These are phyloP conservation scores for Apamea anceps DNA, from an alignment of 2,888 invertebrate species.

Conservation along the genomic window DNA sequence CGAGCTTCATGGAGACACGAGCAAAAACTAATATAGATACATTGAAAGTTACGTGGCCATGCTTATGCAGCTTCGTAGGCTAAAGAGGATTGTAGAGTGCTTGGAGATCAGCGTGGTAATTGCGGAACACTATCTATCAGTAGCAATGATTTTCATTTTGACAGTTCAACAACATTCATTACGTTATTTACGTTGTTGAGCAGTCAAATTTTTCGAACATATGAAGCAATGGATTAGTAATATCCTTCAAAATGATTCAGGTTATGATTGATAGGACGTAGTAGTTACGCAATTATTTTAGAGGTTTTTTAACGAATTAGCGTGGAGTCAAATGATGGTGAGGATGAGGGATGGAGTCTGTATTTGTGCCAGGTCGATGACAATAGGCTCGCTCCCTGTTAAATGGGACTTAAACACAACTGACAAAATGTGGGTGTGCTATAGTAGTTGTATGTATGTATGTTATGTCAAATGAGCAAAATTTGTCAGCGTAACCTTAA, in stretches of 20 bases:
- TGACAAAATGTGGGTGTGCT: background rate
- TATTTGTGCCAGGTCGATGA: background rate
- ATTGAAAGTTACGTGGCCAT: slow-evolving; percentile 10
- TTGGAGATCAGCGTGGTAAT: background rate
- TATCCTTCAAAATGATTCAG: background rate
- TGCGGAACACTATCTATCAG: background rate
- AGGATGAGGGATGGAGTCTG: background rate
- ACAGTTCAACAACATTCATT: no score
- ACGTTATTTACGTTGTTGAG: no score
- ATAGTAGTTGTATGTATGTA: background rate
- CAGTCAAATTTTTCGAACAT: background rate
- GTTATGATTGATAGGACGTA: background rate
- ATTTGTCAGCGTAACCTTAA: background rate
- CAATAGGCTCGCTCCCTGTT: background rate
- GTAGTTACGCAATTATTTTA: background rate
- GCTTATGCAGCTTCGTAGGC: background rate
- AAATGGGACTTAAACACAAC: background rate
- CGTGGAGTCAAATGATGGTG: background rate
- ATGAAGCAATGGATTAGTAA: background rate
- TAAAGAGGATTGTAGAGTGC: background rate
- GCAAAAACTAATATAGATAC: slow-evolving; percentile 42
- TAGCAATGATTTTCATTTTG: no score
- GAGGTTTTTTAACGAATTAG: background rate
- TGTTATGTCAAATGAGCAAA: background rate
- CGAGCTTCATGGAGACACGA: slow-evolving; percentile 19